These are phyloP conservation scores for Saccopteryx leptura DNA, from an alignment of 2,113 vertebrate species.

Conservation along the genomic window DNA sequence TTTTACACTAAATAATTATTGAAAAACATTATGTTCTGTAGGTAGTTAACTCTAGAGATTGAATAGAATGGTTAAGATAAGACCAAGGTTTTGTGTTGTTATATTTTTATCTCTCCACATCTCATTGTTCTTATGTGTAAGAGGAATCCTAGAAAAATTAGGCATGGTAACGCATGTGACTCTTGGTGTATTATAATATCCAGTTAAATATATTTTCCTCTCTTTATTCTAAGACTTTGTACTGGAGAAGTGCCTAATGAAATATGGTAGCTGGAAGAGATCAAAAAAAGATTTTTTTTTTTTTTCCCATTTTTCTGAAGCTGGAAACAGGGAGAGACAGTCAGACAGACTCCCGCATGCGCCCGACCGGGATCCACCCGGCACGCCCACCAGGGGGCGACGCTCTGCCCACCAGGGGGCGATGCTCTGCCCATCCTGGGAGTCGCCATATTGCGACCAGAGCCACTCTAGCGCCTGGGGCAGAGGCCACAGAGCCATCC, in stretches of 20 bases:
- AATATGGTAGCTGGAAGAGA: neutral
- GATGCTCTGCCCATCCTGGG: no score
- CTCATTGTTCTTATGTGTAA: neutral
- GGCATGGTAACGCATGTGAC: neutral
- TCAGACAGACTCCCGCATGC: no score
- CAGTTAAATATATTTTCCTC: neutral
- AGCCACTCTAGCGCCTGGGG: no score
- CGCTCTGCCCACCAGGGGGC: no score
- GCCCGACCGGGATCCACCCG: no score
- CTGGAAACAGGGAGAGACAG: no score
- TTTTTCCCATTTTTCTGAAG: no score
- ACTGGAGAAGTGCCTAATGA: neutral
- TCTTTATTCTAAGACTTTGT: conserved; percentile 32
- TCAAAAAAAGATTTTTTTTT: neutral
- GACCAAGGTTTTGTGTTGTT: neutral
- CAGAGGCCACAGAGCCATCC: no score
- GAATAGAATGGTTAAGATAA: neutral
- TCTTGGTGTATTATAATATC: neutral
- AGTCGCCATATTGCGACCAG: no score
- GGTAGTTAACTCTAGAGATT: neutral
- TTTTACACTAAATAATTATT: conserved; percentile 34
- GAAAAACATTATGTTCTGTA: neutral
- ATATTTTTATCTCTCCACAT: neutral
- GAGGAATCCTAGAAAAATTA: neutral
- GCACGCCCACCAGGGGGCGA: no score